Conservation (phyloP, 2,113 vertebrate genomes). For the Regulus satrapa region DNA sequence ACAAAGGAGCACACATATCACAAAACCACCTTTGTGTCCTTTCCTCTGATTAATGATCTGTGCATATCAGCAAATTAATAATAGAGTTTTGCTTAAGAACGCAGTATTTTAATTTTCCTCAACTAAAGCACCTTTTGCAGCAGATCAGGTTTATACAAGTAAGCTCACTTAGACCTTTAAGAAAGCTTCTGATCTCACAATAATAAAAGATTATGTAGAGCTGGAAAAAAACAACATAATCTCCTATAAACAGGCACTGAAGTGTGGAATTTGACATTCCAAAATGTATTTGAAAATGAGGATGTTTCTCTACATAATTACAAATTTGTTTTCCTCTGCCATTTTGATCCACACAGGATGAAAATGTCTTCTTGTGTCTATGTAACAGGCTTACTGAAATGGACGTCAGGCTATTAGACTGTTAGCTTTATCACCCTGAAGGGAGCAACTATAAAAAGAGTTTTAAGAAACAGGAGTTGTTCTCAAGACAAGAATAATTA, state of each 20-base stretch:
- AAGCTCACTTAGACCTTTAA: not conserved
- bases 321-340: not conserved
- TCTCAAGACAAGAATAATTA: not conserved
- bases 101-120: not conserved
- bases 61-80: not conserved
- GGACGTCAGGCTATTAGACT: not conserved
- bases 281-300: not conserved
- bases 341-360: not conserved
- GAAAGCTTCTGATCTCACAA: not conserved
- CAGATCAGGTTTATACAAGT: not conserved
- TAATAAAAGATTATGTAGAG: not conserved
- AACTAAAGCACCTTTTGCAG: not conserved
- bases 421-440: not conserved
- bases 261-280: not conserved
- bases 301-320: not conserved
- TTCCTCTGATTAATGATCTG: not conserved
- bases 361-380: not conserved
- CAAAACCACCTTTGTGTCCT: not conserved
- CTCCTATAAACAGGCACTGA: not conserved
- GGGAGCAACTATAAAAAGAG: not conserved
- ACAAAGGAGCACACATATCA: not conserved
- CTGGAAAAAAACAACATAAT: not conserved
- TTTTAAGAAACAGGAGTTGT: not conserved
- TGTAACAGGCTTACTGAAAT: not conserved
- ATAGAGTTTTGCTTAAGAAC: not conserved